These are phyloP conservation scores for Polyergus mexicanus DNA, from an alignment of 1,140 invertebrate species.

Conservation along the genomic window DNA sequence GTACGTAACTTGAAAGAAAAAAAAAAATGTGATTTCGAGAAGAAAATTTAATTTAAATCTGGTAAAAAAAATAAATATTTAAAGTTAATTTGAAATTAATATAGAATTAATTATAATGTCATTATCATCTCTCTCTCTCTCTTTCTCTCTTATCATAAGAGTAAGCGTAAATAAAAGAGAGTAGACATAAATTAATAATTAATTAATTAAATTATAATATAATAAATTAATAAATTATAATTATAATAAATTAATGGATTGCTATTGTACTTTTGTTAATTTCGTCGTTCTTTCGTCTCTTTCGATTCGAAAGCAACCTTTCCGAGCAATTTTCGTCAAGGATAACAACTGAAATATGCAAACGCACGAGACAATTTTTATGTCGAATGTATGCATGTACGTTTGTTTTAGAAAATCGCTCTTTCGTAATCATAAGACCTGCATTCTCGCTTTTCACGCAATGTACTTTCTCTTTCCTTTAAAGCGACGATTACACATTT, in stretches of 20 bases:
- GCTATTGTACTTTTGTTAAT: not conserved
- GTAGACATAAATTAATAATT: not conserved
- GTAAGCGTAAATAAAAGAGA: not conserved
- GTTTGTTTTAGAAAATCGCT: constrained; percentile 59
- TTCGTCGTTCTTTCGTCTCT: constrained; percentile 28
- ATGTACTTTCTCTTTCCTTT: constrained; percentile 57
- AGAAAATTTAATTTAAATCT: constrained; percentile 5
- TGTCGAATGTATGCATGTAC: not conserved
- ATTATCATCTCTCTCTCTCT: too few relatives aligned
- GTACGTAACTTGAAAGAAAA: not conserved
- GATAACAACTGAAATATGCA: constrained; percentile 43
- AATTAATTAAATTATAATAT: too few relatives aligned
- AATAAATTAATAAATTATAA: too few relatives aligned
- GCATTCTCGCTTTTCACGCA: constrained; percentile 56
- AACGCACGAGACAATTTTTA: constrained; percentile 43
- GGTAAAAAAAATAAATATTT: not conserved
- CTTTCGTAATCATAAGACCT: constrained; percentile 58
- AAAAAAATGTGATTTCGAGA: not conserved
- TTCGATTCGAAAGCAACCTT: constrained; percentile 53
- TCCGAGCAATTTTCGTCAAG: constrained; percentile 30
- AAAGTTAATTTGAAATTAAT: not conserved
- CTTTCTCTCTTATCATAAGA: too few relatives aligned
- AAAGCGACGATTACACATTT: constrained; percentile 28
- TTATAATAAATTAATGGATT: not conserved
- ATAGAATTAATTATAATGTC: not conserved